Evolutionary conservation across 1,140 invertebrate genomes (phyloP).

Genomic region (Paracyclopina nana): DNA sequence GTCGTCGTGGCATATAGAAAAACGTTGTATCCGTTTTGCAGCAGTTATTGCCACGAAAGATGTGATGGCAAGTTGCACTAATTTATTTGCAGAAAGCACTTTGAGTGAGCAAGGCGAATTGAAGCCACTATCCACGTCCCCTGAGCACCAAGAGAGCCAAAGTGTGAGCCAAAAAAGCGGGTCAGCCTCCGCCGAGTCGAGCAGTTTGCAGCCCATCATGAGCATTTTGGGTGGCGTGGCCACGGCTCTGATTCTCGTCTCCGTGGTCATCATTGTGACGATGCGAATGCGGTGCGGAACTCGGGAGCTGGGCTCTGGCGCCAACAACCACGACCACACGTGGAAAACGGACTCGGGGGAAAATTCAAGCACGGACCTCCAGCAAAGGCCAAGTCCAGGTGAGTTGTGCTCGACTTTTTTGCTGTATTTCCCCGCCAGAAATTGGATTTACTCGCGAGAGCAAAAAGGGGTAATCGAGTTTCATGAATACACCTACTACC

Average conservation of each 20-base stretch:
- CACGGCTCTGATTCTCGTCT: not conserved
- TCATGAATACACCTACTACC: no score
- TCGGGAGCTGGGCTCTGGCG: not conserved
- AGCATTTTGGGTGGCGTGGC: not conserved
- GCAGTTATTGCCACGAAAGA: no score
- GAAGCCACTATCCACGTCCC: not conserved
- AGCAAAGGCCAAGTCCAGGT: no score
- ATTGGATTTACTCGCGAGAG: no score
- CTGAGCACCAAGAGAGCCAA: not conserved
- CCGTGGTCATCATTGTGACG: slow-evolving; percentile 2
- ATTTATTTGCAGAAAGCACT: not conserved
- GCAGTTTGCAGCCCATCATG: not conserved
- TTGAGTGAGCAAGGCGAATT: slow-evolving; percentile 1
- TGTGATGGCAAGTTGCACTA: no score
- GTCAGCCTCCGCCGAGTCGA: no score
- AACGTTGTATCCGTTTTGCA: no score
- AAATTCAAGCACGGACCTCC: no score
- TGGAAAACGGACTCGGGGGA: slow-evolving; percentile 2
- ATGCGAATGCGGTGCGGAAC: not conserved
- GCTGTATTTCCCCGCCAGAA: no score
- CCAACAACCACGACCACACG: not conserved
- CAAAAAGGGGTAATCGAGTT: no score
- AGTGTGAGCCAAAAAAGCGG: not conserved
- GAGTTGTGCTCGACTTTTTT: no score
- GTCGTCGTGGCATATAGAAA: no score